These are phyloP conservation scores for Hydra vulgaris DNA, from an alignment of 30 jellyfish, hydroid and myxozoan genomes.

Conservation along the genomic window DNA sequence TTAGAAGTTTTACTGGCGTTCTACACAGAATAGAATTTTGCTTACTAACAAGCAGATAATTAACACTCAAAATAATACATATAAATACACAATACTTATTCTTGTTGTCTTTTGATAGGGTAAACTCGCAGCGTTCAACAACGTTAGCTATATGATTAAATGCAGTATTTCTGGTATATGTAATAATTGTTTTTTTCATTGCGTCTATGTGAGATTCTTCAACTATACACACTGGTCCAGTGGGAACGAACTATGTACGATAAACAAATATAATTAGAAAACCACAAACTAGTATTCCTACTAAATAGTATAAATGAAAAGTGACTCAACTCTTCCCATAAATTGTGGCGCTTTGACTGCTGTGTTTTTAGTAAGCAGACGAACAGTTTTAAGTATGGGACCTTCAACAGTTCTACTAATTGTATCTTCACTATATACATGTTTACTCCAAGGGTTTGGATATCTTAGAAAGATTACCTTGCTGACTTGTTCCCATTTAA, in stretches of 20 bases:
- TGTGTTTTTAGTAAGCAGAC: slow-evolving; percentile 51
- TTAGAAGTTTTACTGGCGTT: slow-evolving; percentile 34
- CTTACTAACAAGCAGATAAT: background rate
- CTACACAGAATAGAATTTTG: slow-evolving; percentile 7
- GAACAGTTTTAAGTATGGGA: slow-evolving; percentile 48
- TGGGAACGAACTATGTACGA: slow-evolving; percentile 55
- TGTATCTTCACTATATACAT: slow-evolving; percentile 86
- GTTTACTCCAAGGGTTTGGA: slow-evolving; percentile 98
- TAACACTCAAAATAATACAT: background rate
- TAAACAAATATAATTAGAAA: background rate
- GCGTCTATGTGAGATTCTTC: slow-evolving; percentile 74
- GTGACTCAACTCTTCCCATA: slow-evolving; percentile 71
- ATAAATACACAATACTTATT: slow-evolving; percentile 63
- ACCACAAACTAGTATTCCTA: no score
- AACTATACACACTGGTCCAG: slow-evolving; percentile 66
- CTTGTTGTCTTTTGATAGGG: slow-evolving; percentile 46
- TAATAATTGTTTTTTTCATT: slow-evolving; percentile 43
- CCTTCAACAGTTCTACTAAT: slow-evolving; percentile 88
- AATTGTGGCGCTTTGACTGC: slow-evolving; percentile 70
- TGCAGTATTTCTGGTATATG: slow-evolving; percentile 68
- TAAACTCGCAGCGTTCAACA: slow-evolving; percentile 65
- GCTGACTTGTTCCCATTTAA: slow-evolving; percentile 86
- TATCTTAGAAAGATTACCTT: slow-evolving; percentile 59
- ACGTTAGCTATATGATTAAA: slow-evolving; percentile 51
- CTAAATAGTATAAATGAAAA: no score